Conservation (phyloP, 2,113 vertebrate species). For the Channa argus region DNA sequence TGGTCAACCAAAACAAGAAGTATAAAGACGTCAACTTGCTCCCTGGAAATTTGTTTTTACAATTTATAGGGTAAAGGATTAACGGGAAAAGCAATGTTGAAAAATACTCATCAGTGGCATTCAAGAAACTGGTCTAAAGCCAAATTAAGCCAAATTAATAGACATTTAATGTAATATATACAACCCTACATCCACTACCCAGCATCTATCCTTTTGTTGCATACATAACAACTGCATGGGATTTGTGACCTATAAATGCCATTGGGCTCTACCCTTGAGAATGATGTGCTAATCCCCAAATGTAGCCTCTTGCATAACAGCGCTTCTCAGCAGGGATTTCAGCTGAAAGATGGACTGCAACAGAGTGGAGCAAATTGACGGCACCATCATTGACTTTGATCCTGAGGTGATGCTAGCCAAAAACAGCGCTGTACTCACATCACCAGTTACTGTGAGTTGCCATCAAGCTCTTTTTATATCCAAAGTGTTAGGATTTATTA, state of each 20-base stretch:
- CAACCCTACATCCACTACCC: background rate
- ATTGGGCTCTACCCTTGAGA: conserved; percentile 69
- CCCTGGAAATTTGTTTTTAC: background rate
- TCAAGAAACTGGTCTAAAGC: background rate
- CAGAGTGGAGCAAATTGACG: conserved; percentile 53
- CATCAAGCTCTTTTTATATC: conserved; percentile 5
- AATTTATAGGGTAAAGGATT: no score
- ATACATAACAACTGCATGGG: conserved; percentile 44
- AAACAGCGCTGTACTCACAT: conserved; percentile 22
- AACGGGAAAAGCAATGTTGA: background rate
- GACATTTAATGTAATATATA: background rate
- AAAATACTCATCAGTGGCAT: background rate
- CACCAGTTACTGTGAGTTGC: conserved; percentile 5
- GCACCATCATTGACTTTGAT: conserved; percentile 36
- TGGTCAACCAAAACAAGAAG: background rate
- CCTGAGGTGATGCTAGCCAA: conserved; percentile 25
- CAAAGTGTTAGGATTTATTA: conserved; percentile 14
- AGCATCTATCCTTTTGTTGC: conserved; percentile 32
- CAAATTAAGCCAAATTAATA: background rate
- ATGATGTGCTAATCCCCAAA: conserved; percentile 75
- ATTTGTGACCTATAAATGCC: conserved; percentile 65
- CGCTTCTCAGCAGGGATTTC: conserved; percentile 67
- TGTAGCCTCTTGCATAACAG: conserved; percentile 73
- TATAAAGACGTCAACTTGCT: background rate
- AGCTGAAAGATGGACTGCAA: conserved; percentile 64